These are phyloP conservation scores for Lepidonotus clava DNA, from an alignment of 2,888 invertebrate species.

Conservation along the genomic window DNA sequence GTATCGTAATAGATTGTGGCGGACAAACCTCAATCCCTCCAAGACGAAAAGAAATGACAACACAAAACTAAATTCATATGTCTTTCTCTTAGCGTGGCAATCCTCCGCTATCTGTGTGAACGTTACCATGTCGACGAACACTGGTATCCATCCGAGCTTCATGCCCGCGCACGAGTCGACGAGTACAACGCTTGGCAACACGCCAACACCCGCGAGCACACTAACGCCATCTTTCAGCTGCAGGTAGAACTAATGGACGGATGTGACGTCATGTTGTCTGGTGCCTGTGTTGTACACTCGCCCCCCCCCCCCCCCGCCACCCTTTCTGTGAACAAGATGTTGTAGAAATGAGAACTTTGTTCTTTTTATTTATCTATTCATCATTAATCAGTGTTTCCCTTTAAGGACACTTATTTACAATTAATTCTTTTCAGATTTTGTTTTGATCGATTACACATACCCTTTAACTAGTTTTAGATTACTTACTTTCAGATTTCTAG, in stretches of 20 bases:
- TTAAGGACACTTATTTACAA: neutral
- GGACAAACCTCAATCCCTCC: too few species aligned
- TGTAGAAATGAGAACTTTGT: neutral
- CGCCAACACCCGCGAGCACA: constrained; percentile 84
- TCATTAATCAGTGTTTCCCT: neutral
- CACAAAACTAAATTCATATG: too few species aligned
- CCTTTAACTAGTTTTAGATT: neutral
- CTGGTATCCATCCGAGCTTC: constrained; percentile 86
- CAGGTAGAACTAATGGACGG: constrained; percentile 52
- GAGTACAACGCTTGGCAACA: constrained; percentile 90
- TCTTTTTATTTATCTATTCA: neutral
- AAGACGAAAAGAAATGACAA: too few species aligned
- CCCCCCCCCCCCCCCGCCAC: too few species aligned
- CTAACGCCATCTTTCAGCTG: constrained; percentile 70
- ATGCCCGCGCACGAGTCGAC: constrained; percentile 85
- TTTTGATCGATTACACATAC: neutral
- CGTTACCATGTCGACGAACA: constrained; percentile 82
- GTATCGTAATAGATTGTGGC: too few species aligned
- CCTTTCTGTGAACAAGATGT: neutral
- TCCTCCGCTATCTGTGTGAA: constrained; percentile 85
- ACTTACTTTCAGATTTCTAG: too few species aligned
- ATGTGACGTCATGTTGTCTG: too few species aligned
- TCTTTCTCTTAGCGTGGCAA: constrained; percentile 86
- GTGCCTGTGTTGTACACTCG: too few species aligned
- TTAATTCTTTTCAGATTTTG: neutral